Conservation (phyloP, 2,113 vertebrate genomes). For the Pelecanoides urinatrix region DNA sequence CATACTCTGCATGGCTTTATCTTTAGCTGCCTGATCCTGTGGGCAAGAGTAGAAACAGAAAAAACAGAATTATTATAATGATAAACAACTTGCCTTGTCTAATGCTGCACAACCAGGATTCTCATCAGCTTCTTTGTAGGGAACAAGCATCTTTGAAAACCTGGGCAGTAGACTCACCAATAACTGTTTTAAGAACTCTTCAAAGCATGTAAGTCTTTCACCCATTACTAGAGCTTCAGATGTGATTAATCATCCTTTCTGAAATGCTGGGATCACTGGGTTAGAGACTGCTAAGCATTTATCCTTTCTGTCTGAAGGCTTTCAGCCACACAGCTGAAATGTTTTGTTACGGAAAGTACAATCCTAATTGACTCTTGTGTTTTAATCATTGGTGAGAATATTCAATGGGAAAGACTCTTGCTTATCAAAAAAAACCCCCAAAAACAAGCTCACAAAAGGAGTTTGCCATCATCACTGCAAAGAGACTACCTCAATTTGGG, state of each 20-base stretch:
- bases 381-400: not conserved
- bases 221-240: not conserved
- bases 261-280: not conserved
- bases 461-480: not conserved
- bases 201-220: not conserved
- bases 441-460: not conserved
- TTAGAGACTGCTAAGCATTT: not conserved
- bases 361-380: not conserved
- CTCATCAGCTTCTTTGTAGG: not conserved
- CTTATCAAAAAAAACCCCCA: not conserved
- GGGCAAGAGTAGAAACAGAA: slow-evolving; percentile 26
- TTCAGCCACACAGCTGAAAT: not conserved
- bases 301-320: not conserved
- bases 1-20: slow-evolving; percentile 97
- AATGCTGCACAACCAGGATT: not conserved
- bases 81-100: not conserved
- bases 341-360: not conserved
- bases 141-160: not conserved
- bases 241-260: not conserved
- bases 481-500: not conserved
- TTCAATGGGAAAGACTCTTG: not conserved
- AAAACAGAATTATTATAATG: not conserved
- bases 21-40: slow-evolving; percentile 96
- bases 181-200: not conserved
- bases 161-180: not conserved